Evolutionary conservation across 2,797 vertebrate genomes (phyloP), one percentile per base, ranked within the genome.

Genomic region (Cygnus olor): DNA sequence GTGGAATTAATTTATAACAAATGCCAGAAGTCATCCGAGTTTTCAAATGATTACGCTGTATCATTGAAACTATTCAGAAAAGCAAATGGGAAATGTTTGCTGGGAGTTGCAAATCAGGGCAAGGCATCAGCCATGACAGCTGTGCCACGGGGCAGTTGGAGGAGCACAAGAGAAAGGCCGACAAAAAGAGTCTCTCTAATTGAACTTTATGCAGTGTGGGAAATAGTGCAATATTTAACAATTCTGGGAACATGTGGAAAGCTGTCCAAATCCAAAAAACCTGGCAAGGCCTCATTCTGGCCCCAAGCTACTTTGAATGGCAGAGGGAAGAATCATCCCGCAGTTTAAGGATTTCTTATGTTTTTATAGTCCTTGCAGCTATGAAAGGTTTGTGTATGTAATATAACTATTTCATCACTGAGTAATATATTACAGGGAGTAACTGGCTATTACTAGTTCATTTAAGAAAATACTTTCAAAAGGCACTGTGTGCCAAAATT

Each of bases 191-290:
- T 91, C 47, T 36, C 82, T 93, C 77, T 95, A 70, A 85, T 69
- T 94, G 89, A 93, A 89, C 87, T 90, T 94, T 49, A 57, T 76
- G 71, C 61, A 85, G 42, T 70, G 53, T 81, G 80, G 70, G 85
- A 90, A 91, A 88, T n/a, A 88, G 64, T 85, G 68, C 63, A 80
- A n/a, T 88, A 92, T 94, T 87, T 85, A 94, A 94, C 95, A 90
- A 57, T 95, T 92, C 94, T 90, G 94, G 90, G 88, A 95, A 85
- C 86, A 87, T 71, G 64, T 66, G 87, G 80, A 93, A 93, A 89
- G 60, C 74, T 74, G 74, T 90, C 57, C 80, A 90, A 92, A 87
- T 87, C 1, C 0, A n/a, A 60, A 70, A 19, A 15, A 73, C 2
- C 56, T 88, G 71, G 69, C 88, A 90, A 84, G 57, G 45, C 57